Evolutionary conservation across 2,797 vertebrate genomes (phyloP), one percentile per base, ranked within the genome.

Genomic region (Oreochromis grahami): DNA sequence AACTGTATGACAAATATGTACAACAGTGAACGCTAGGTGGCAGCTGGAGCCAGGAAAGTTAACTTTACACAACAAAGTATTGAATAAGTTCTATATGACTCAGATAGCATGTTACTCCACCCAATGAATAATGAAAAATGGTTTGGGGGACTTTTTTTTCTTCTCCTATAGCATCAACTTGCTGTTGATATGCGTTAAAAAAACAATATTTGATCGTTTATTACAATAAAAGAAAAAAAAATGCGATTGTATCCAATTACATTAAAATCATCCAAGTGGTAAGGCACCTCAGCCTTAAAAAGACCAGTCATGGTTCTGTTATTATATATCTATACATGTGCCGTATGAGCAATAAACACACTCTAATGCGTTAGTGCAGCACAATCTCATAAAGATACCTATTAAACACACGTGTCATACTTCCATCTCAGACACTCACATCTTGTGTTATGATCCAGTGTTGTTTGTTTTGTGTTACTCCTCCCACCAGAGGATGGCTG

Each of bases 1-100:
- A 86, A 89, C 32, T 52, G 55, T n/a, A 9, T 15, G 81, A 82
- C 15, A 3, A 50, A 3, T 4, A 21, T 29, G 41, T 6, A 15
- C 26, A 32, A 2, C 43, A 32, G 8, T 26, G 26, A 76, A 84
- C 94, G 74, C 93, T 88, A 96, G 96, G 63, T 88, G 95, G 96
- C 93, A 82, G 72, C 81, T 34, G 77, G 51, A 80, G 65, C 83
- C 84, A 29, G 5, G 3, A 15, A 80, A 84, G 41, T 34, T 56
- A 74, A 60, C 76, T 55, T 13, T 4, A 11, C 76, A 83, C 24
- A 9, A 3, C 4, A 0, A 51, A 13, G 76, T 51, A 5, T 36
- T 5, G 21, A 38, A 76, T 13, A 36, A 12, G 74, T 76, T 29
- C 12, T n/a, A 48, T 45, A 7, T 86, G 81, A 78, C 81, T 79